phyloP scores from a whole-genome alignment of 2,888 invertebrate genomes.

The Hetaerina titia region DNA sequence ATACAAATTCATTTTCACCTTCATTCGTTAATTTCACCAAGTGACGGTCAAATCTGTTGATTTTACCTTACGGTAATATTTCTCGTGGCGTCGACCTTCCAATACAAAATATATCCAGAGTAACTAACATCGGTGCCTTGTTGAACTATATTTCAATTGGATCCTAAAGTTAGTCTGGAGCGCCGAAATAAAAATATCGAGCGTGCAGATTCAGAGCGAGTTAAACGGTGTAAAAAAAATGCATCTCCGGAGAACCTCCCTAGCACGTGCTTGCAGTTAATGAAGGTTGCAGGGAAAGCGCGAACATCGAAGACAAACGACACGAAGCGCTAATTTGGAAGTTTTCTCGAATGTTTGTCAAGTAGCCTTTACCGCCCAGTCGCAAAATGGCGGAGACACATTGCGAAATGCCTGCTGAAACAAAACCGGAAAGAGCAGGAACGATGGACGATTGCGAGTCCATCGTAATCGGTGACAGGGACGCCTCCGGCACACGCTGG shows the following conservation, averaged over 20 bases:
- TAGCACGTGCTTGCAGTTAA: background rate
- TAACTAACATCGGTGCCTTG: no score
- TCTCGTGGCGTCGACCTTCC: no score
- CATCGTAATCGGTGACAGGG: background rate
- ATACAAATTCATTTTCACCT: no score
- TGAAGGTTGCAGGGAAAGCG: background rate
- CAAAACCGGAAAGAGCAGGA: background rate
- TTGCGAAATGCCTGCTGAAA: background rate
- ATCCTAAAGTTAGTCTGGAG: no score
- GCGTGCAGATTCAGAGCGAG: no score
- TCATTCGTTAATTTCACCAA: no score
- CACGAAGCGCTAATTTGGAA: background rate
- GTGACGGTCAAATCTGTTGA: no score
- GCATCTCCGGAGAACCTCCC: background rate
- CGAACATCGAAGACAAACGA: background rate
- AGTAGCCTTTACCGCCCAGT: background rate
- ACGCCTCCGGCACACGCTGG: background rate
- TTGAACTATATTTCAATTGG: no score
- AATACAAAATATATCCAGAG: no score
- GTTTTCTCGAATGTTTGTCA: slow-evolving; percentile 28
- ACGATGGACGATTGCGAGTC: background rate
- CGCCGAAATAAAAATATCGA: no score
- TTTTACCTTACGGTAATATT: no score
- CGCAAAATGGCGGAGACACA: background rate
- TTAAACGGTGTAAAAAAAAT: background rate